These are phyloP conservation scores for Actinia tenebrosa DNA, from an alignment of 64 coral and sea anemone species.

Conservation along the genomic window DNA sequence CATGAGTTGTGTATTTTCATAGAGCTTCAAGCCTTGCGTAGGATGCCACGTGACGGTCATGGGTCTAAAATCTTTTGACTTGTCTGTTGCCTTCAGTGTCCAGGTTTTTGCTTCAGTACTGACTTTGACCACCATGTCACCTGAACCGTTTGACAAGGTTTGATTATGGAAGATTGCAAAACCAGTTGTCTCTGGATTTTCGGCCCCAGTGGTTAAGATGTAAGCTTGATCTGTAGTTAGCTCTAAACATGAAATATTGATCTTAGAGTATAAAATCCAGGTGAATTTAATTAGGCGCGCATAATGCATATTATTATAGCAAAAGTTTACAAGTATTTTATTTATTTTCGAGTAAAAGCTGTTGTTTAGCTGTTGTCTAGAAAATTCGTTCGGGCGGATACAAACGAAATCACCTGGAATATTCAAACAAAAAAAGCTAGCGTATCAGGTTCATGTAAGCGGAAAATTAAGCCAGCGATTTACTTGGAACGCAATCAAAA, in stretches of 20 bases:
- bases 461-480: too few relatives aligned
- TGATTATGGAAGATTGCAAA: neutral
- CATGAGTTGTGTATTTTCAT: neutral
- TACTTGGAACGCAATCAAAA: too few relatives aligned
- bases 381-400: too few relatives aligned
- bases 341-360: too few relatives aligned
- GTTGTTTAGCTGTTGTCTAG: too few relatives aligned
- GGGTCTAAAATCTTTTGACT: neutral
- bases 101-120: neutral
- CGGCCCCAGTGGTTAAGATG: slow-evolving; percentile 3
- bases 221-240: neutral
- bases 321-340: too few relatives aligned
- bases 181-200: neutral
- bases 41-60: slow-evolving; percentile 11
- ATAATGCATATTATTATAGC: too few relatives aligned
- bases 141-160: neutral
- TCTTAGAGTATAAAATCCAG: too few relatives aligned
- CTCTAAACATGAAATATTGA: neutral
- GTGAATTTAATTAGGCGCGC: too few relatives aligned
- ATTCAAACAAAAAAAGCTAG: too few relatives aligned
- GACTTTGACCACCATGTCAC: neutral
- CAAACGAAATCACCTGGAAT: too few relatives aligned
- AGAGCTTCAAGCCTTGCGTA: neutral
- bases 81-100: neutral
- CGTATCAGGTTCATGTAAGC: too few relatives aligned